Base-by-base conservation (phyloP, 1,140 invertebrate genomes). In the Cardiocondyla obscurior region DNA sequence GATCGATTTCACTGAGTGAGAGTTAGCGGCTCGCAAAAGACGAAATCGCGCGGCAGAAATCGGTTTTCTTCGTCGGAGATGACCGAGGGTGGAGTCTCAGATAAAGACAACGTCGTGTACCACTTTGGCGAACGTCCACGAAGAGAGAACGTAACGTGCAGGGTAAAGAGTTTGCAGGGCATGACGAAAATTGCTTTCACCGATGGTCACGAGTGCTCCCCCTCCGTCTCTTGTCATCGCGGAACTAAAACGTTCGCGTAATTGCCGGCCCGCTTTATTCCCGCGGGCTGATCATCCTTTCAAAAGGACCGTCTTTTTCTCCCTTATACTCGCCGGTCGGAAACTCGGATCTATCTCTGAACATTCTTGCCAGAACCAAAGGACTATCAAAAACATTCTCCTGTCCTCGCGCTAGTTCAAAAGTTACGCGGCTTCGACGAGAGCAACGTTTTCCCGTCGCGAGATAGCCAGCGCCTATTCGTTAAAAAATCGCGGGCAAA, bases 121-220 rank as follows among this genome's bases (percentile, higher is more conserved):
- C 69, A 39, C 10, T 60, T 16, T 30, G 14, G 49, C 14, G 25
- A 14, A 39, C n/a, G 19, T 70, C 46, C 19, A 33, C 69, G 39
- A 55, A 72, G 30, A 14, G 30, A 33, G 53, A 44, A 49, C n/a
- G 44, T 42, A 28, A 58, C 33, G 30, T 30, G 53, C 70, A 44
- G 22, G 16, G 36, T 22, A 58, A 30, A 44, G 25, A 74, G 36
- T 30, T 30, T 22, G 19, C 19, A 5, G 12, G 53, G 36, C 51
- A 28, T 42, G 30, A 36, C 39, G 72, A 22, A 33, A 49, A 49
- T 76, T 46, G 42, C 42, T 76, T 64, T 76, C n/a, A 14, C 73
- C 73, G 42, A 76, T 49, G 30, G 36, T 30, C 73, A 36, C 58
- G 8, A 49, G 16, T 49, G 42, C 39, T 74, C n/a, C 57, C 39